Base-by-base conservation (phyloP, 2,797 vertebrate species). In the Tenualosa ilisha region DNA sequence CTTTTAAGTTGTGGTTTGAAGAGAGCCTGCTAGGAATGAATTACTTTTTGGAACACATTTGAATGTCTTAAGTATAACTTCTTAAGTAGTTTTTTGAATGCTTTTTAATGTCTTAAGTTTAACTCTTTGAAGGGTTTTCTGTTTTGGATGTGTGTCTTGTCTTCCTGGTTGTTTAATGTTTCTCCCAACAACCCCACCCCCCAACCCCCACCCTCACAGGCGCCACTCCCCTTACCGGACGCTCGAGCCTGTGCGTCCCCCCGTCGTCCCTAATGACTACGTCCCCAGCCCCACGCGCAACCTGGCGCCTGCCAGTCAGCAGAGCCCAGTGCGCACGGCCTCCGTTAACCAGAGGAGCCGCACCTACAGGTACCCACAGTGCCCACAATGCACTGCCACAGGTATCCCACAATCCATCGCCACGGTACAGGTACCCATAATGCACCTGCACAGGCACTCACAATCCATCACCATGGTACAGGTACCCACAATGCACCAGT, bases 221-320 rank as follows among this genome's bases (percentile, higher is more conserved):
- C 97, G 97, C 93, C 97, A 97, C 95, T 98, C 98, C 93, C 97
- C 98, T 86, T 99, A 98, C 93, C 97, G 97, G 94, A 99, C 97
- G 46, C 93, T 99, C 95, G 98, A 99, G 95, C 98, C 98, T 2
- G 98, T 99, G 91, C 97, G 97, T 91, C 97, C 98, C 90, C 98
- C 98, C 1, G 97, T 98, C 94, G 96, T 99, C 88, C 98, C 98
- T 93, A 98, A 99, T 87, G 97, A 99, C 95, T 98, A 98, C 59
- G 97, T 97, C 90, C 96, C 97, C 92, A 99, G 98, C 93, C 98
- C 98, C 86, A 97, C 96, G 65, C 97, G 96, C 95, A 97, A 94
- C 92, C 93, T 94, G 94, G 94, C 92, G 85, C 92, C 92, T 72
- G 96, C 96, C 46, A 97, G 97, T 89, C 92, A 94, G 61, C 96